Evolutionary conservation across 2,888 invertebrate genomes (phyloP).

Genomic region (Ellobium chinense): DNA sequence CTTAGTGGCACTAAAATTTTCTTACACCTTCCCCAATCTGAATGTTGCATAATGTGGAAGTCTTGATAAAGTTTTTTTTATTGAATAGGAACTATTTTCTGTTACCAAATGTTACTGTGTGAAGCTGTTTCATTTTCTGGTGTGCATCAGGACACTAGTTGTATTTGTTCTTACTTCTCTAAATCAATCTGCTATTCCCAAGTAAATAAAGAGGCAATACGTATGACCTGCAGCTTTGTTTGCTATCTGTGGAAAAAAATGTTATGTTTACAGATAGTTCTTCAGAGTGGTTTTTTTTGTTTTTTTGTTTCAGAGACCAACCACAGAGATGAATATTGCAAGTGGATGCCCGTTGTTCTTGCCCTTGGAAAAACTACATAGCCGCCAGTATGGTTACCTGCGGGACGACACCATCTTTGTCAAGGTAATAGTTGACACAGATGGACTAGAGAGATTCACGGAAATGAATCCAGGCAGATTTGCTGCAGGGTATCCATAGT

Average conservation of each 20-base stretch:
- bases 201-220: not conserved
- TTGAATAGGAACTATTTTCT: no score
- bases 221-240: not conserved
- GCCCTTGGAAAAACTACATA: constrained; percentile 60
- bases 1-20: no score
- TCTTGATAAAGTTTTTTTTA: no score
- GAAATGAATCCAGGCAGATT: constrained; percentile 53
- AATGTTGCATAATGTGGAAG: no score
- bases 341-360: constrained; percentile 77
- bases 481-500: constrained; percentile 41
- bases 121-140: no score
- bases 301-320: constrained; percentile 61
- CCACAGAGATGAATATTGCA: constrained; percentile 78
- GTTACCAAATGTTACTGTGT: no score
- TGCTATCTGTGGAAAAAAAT: no score
- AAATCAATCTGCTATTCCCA: no score
- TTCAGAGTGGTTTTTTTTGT: not conserved
- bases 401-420: constrained; percentile 73
- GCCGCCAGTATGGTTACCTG: constrained; percentile 61
- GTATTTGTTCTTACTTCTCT: no score
- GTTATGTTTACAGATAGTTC: no score
- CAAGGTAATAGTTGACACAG: constrained; percentile 66
- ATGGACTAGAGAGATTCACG: constrained; percentile 52
- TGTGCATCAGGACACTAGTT: no score
- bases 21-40: no score